Evolutionary conservation across 2,888 invertebrate species (phyloP).

Genomic region (Psococerastis gibbosa): DNA sequence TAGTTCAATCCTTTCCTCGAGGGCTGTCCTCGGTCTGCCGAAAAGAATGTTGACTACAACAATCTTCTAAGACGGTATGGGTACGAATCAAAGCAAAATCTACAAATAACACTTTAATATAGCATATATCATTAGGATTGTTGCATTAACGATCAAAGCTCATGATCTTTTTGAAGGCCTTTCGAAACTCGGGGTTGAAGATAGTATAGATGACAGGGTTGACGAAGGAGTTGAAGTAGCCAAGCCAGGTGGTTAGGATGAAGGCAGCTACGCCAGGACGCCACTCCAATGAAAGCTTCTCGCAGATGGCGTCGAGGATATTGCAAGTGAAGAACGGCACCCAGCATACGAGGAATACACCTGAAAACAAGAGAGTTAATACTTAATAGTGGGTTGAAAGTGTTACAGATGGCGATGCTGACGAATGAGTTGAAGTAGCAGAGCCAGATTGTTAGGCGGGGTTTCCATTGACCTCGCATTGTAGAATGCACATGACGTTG

Average conservation of each 20-base stretch:
- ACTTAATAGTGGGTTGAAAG: constrained; percentile 94
- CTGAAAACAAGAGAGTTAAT: constrained; percentile 43
- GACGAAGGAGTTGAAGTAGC: constrained; percentile 91
- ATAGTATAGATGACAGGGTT: constrained; percentile 90
- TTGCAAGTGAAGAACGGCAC: constrained; percentile 98
- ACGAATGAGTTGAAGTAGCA: constrained; percentile 95
- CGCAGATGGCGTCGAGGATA: constrained; percentile 91
- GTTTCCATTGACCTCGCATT: no score
- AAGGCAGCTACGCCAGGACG: constrained; percentile 77
- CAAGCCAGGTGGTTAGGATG: constrained; percentile 91
- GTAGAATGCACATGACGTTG: no score
- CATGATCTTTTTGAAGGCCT: constrained; percentile 91
- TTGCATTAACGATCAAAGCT: constrained; percentile 35
- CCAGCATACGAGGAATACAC: constrained; percentile 96
- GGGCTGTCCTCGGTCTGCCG: no score
- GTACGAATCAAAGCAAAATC: no score
- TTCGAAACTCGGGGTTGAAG: constrained; percentile 93
- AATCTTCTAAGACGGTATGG: no score
- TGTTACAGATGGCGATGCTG: constrained; percentile 86
- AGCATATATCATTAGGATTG: no score
- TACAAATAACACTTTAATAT: no score
- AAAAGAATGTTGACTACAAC: no score
- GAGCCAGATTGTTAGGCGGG: constrained; percentile 94
- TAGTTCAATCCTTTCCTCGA: no score
- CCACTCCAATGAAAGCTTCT: constrained; percentile 58